A percentile compares a stretch with the other conserved stretches of the same genome.
phyloP scores from a whole-genome alignment of 1,140 invertebrate species.

The Saxidomus purpurata region DNA sequence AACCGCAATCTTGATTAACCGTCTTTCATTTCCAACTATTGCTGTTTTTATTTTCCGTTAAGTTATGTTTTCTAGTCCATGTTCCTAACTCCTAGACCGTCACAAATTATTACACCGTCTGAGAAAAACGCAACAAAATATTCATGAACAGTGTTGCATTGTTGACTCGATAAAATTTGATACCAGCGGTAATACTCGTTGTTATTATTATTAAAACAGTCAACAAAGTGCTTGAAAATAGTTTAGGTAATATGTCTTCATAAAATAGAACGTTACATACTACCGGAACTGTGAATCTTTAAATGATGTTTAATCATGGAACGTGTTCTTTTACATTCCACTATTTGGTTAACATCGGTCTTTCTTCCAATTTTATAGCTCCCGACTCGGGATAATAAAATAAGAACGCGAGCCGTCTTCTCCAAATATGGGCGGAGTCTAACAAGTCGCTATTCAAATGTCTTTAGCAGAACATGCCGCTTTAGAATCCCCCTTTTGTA shows the following conservation, averaged over 20 bases:
- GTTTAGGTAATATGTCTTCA: no score
- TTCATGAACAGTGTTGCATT: not conserved
- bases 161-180: not conserved
- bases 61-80: not conserved
- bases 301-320: not conserved
- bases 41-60: not conserved
- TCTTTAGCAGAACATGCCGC: not conserved
- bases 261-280: no score
- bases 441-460: conserved; percentile 28
- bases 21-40: no score
- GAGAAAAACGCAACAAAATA: not conserved
- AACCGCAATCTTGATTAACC: no score
- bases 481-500: no score
- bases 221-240: no score
- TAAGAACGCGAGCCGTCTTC: not conserved
- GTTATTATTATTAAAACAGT: no score
- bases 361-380: conserved; percentile 20
- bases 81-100: not conserved
- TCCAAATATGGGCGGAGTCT: conserved; percentile 32
- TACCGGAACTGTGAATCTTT: not conserved
- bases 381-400: not conserved
- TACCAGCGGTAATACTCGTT: no score
- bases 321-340: conserved; percentile 22
- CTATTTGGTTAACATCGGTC: conserved; percentile 7
- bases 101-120: not conserved